Evolutionary conservation across 2,888 invertebrate species (phyloP), one percentile per base, ranked within the genome.

Genomic region (Lochmaea crataegi): DNA sequence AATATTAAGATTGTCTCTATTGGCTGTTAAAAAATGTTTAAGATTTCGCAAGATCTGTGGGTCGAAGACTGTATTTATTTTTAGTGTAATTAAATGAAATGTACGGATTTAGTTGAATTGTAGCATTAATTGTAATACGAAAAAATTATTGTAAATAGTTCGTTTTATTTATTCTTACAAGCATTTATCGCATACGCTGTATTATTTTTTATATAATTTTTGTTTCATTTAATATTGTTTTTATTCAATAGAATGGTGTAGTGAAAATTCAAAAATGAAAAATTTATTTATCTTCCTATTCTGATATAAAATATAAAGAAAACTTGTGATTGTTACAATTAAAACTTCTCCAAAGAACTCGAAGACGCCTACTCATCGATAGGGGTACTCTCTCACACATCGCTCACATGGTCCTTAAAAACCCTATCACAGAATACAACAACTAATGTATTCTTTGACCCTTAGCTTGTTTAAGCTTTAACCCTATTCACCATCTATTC

Each of bases 161-260:
- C 16, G 61, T 71, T 71, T 74, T 76, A 76, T 74, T 76, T 74
- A 72, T 74, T 77, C 74, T 76, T 74, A 76, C 74, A 76, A 73
- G 75, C 74, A 77, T 77, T 77, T 74, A 77, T 74, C 68, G 53
- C 42, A 75, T 70, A 72, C 18, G 56, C 58, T 66, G 73, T 74
- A 68, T 73, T 75, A 76, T 76, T 74, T 76, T 38, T 76, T 76
- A 65, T 76, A 76, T 70, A 42, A 65, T 71, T 70, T 76, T 72
- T 68, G 60, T 51, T 76, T 74, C 51, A 63, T 56, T 51, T 76
- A 74, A 70, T 76, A 74, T 76, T 74, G 73, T 74, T 69, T 68
- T 74, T 38, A 38, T 7, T 11, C 14, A 18, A 63, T 16, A 12
- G 16, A 63, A 63, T 63, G 61, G 41, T 18, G 9, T 18, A 16